Evolutionary conservation across 2,113 vertebrate species (phyloP).

Genomic region (Dicrurus megarhynchus): DNA sequence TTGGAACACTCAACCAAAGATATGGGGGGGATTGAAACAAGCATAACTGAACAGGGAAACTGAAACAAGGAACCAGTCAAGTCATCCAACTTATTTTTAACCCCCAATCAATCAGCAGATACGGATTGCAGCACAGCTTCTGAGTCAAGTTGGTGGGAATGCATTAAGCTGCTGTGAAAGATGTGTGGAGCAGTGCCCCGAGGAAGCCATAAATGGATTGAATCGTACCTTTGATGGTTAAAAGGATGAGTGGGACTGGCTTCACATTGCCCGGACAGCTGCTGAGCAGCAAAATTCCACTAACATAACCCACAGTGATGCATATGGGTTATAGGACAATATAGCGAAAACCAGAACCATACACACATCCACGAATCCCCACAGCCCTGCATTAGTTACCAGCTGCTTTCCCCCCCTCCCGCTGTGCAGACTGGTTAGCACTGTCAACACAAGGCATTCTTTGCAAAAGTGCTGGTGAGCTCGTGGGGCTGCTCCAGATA

Average conservation of each 20-base stretch:
- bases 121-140: accelerated
- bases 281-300: conserved; percentile 41
- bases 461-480: background rate
- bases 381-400: background rate
- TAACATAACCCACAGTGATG: background rate
- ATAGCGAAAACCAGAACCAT: background rate
- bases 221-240: background rate
- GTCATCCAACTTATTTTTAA: background rate
- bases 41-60: background rate
- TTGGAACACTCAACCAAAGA: background rate
- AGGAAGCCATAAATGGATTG: background rate
- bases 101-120: background rate
- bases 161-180: background rate
- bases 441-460: conserved; percentile 9
- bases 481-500: background rate
- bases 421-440: background rate
- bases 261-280: background rate
- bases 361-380: background rate
- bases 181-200: background rate
- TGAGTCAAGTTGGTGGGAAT: background rate
- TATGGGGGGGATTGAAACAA: background rate
- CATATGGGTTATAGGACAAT: conserved; percentile 25
- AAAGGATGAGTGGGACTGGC: background rate
- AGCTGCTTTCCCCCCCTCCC: background rate
- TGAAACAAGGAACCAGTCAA: background rate